phyloP scores from a whole-genome alignment of 2,113 vertebrate genomes.

The Symphodus melops region DNA sequence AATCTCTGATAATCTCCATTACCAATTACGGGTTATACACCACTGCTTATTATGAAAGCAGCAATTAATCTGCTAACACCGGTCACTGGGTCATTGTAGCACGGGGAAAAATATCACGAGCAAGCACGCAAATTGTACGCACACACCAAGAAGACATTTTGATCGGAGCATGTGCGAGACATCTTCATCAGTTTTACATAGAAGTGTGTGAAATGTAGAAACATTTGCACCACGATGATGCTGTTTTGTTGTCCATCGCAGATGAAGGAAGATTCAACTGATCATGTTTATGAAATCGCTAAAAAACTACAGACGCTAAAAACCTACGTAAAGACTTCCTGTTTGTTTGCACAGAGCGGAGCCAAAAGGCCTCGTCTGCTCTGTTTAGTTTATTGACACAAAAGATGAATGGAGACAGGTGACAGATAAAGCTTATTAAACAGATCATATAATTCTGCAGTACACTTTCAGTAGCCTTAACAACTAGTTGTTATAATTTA shows the following conservation, averaged over 20 bases:
- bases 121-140: not conserved
- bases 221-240: no score
- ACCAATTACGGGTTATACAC: slow-evolving; percentile 74
- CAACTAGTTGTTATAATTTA: no score
- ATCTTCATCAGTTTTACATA: not conserved
- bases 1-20: slow-evolving; percentile 79
- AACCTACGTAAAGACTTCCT: not conserved
- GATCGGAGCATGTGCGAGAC: no score
- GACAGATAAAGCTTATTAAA: slow-evolving; percentile 7
- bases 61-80: slow-evolving; percentile 76
- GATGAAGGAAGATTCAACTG: slow-evolving; percentile 9
- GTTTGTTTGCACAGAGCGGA: slow-evolving; percentile 6
- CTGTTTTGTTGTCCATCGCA: not conserved
- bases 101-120: slow-evolving; percentile 27
- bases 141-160: not conserved
- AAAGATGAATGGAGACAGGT: not conserved
- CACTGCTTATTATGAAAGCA: slow-evolving; percentile 72
- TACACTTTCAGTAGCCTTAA: not conserved
- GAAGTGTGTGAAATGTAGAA: not conserved
- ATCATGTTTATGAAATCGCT: slow-evolving; percentile 14
- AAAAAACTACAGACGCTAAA: slow-evolving; percentile 6
- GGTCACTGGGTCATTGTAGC: slow-evolving; percentile 66
- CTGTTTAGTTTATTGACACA: not conserved
- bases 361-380: slow-evolving; percentile 11
- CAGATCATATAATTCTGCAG: not conserved